These are phyloP conservation scores for Sesamia nonagrioides DNA, from an alignment of 1,140 invertebrate genomes.

Conservation along the genomic window DNA sequence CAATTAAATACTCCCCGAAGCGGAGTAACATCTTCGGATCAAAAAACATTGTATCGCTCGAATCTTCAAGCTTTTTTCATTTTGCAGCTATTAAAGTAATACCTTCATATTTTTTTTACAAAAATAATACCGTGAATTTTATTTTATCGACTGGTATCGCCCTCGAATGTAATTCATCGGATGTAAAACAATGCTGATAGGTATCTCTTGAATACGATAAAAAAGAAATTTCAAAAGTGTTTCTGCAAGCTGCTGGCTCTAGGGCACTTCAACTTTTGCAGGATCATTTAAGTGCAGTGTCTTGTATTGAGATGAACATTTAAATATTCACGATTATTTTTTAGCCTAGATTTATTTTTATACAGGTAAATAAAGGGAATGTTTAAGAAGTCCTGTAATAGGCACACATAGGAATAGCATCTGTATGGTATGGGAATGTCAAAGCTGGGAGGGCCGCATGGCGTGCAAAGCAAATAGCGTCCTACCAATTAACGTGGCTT, in stretches of 20 bases:
- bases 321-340: slow-evolving; percentile 36
- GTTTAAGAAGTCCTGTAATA: slow-evolving; percentile 9
- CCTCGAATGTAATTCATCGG: slow-evolving; percentile 76
- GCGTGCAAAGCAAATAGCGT: slow-evolving; percentile 64
- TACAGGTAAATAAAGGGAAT: slow-evolving; percentile 19
- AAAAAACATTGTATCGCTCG: slow-evolving; percentile 70
- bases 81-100: slow-evolving; percentile 83
- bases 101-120: slow-evolving; percentile 65
- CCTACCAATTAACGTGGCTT: slow-evolving; percentile 81
- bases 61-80: slow-evolving; percentile 68
- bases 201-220: slow-evolving; percentile 76
- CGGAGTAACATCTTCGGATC: slow-evolving; percentile 66
- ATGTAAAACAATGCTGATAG: slow-evolving; percentile 83
- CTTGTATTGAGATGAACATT: slow-evolving; percentile 68
- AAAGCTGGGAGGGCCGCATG: slow-evolving; percentile 47
- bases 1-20: slow-evolving; percentile 75
- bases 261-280: slow-evolving; percentile 72
- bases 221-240: slow-evolving; percentile 77
- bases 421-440: slow-evolving; percentile 49
- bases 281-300: slow-evolving; percentile 79
- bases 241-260: slow-evolving; percentile 67
- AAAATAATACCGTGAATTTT: slow-evolving; percentile 79
- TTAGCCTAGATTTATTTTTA: slow-evolving; percentile 39
- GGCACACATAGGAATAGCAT: slow-evolving; percentile 31
- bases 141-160: slow-evolving; percentile 77